Evolutionary conservation across 2,888 invertebrate genomes (phyloP).

Genomic region (Megaustenia siamemsis): DNA sequence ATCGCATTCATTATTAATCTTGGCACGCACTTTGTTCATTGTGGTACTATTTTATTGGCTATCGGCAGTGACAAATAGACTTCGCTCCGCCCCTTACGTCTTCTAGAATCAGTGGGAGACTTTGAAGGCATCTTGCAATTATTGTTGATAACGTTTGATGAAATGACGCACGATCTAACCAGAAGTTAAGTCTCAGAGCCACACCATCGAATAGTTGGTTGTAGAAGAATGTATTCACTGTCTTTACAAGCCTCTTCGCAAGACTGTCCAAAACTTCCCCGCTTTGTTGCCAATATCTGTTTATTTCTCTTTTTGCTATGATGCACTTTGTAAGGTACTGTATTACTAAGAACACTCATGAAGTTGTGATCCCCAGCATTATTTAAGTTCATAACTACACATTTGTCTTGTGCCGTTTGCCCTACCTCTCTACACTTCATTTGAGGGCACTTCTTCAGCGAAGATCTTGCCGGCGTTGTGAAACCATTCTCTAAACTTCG

Average conservation of each 20-base stretch:
- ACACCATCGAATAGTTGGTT: slow-evolving; percentile 45
- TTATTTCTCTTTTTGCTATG: slow-evolving; percentile 31
- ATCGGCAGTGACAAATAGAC: too few relatives aligned
- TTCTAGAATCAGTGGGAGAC: too few relatives aligned
- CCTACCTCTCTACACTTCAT: neutral
- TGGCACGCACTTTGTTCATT: too few relatives aligned
- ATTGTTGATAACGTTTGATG: too few relatives aligned
- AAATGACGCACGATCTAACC: too few relatives aligned
- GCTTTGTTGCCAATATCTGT: neutral
- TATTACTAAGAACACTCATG: neutral
- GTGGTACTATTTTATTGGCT: too few relatives aligned
- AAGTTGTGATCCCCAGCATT: neutral
- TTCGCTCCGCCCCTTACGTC: too few relatives aligned
- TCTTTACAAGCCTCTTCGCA: slow-evolving; percentile 7
- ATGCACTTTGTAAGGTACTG: neutral
- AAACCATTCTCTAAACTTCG: neutral
- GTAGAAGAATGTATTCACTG: slow-evolving; percentile 42
- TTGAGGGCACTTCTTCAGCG: neutral
- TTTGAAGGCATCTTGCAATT: too few relatives aligned
- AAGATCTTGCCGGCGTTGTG: neutral
- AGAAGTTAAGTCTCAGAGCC: slow-evolving; percentile 10
- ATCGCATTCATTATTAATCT: too few relatives aligned
- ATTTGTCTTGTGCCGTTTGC: neutral
- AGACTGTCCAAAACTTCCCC: neutral
- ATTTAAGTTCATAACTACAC: neutral